Conservation (phyloP, 2,888 invertebrate genomes). For the Sympetrum striolatum region DNA sequence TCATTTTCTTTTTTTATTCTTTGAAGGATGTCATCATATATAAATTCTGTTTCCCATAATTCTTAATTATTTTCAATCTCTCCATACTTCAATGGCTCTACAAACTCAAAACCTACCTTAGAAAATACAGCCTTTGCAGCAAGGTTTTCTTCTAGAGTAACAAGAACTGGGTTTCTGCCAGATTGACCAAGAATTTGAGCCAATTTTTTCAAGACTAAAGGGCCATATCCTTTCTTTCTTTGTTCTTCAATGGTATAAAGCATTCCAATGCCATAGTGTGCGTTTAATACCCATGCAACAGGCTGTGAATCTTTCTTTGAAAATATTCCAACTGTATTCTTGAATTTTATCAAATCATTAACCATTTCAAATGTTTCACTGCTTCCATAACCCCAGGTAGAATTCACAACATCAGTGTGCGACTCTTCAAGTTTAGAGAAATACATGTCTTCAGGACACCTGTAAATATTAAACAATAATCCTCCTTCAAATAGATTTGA, state of each 20-base stretch:
- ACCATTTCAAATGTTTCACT: not conserved
- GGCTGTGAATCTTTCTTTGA: not conserved
- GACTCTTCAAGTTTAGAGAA: not conserved
- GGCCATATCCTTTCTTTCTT: not conserved
- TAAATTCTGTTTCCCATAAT: no score
- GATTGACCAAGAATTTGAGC: not conserved
- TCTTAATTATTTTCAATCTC: no score
- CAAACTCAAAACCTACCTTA: not conserved
- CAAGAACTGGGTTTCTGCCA: not conserved
- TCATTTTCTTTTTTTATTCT: no score
- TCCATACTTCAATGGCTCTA: not conserved
- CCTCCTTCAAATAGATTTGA: no score
- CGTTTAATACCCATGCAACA: not conserved
- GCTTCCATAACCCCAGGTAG: not conserved
- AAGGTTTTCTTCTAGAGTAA: not conserved
- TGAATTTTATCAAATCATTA: not conserved
- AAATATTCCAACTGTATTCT: slow-evolving; percentile 5
- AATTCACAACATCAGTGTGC: not conserved
- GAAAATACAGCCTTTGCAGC: slow-evolving; percentile 4
- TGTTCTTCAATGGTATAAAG: slow-evolving; percentile 2
- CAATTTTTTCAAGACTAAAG: not conserved
- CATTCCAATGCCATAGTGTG: slow-evolving; percentile 11
- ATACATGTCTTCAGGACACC: slow-evolving; percentile 26
- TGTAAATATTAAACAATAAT: not conserved
- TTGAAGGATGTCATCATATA: no score